Evolutionary conservation across 2,888 invertebrate genomes (phyloP), one percentile per base, ranked within the genome.

Genomic region (Drosophila aldrichi): DNA sequence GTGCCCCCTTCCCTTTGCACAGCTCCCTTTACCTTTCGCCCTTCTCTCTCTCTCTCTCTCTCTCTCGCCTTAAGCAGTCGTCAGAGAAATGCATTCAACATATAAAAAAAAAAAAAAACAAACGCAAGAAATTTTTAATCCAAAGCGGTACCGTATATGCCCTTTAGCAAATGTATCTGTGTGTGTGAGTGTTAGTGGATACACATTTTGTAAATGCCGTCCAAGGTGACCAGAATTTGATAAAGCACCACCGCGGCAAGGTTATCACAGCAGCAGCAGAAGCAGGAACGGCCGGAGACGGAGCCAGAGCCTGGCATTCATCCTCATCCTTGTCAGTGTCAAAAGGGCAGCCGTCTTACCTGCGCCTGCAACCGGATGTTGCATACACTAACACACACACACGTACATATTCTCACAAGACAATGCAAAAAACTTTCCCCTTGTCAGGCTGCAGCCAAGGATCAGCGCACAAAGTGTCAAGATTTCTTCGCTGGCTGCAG

Each of bases 171-270:
- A 44, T 36, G 16, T 58, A 14, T 44, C 40, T 65, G 60, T 40
- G 63, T 56, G 65, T 62, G 68, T 56, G 57, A 66, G 69, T 68
- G 52, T 61, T 59, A 40, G 81, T 74, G 84, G 75, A 84, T 87
- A 89, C 78, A 81, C 68, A 84, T 87, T 87, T 77, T 78, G 66
- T 80, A 72, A 87, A 87, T 84, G 89, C 88, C 75, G 81, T 81
- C 81, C 88, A 84, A 84, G 84, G 84, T 84, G 84, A 87, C 89
- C 89, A 81, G 83, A 83, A 73, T 79, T 70, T 84, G 74, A 89
- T 75, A 82, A 85, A 82, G 82, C 89, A 84, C 83, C 83, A 89
- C 80, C 79, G 79, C 72, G 43, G 70, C 87, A 71, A 83, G 85
- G 85, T 69, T 88, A 82, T 84, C 88, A 78, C 72, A 58, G 73